Percentiles rank a stretch among this genome's conserved stretches.
Evolutionary conservation across 1,140 invertebrate species (phyloP).

Genomic region (Calosoma granatense): DNA sequence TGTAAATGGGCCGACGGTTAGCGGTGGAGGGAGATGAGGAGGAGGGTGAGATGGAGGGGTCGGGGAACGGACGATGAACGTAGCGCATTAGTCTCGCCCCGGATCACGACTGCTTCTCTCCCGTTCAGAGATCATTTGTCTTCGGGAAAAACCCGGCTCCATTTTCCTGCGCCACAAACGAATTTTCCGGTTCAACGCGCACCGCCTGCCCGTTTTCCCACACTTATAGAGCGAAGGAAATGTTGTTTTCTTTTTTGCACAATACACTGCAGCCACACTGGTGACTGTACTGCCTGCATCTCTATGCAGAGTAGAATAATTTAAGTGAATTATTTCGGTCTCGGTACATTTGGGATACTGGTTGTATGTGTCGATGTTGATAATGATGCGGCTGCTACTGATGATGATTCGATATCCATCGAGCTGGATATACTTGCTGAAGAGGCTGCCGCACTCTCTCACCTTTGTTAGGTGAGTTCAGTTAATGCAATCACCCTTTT

Average conservation of each 20-base stretch:
- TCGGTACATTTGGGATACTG: no score
- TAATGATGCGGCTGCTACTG: no score
- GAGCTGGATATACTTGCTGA: no score
- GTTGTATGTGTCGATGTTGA: no score
- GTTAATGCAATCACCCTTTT: neutral
- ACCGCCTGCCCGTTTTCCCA: slow-evolving; percentile 23
- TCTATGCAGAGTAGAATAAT: no score
- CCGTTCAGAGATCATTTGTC: slow-evolving; percentile 32
- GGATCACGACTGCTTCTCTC: neutral
- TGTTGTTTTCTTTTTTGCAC: no score
- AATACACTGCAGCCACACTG: no score
- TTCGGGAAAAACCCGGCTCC: slow-evolving; percentile 32
- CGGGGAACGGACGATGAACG: no score
- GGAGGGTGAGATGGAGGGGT: slow-evolving; percentile 3
- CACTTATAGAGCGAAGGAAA: slow-evolving; percentile 18
- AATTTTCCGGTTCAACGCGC: slow-evolving; percentile 32
- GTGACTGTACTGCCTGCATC: no score
- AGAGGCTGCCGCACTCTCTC: neutral
- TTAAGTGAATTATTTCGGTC: no score
- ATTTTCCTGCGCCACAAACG: slow-evolving; percentile 32
- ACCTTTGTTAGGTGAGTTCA: neutral
- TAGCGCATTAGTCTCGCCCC: slow-evolving; percentile 30
- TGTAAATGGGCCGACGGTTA: neutral
- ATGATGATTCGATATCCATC: no score
- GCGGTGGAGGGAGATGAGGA: neutral